A percentile compares a stretch with the other conserved stretches of the same genome.
phyloP scores from a whole-genome alignment of 2,888 invertebrate genomes.

The Linnaemya vulpina region DNA sequence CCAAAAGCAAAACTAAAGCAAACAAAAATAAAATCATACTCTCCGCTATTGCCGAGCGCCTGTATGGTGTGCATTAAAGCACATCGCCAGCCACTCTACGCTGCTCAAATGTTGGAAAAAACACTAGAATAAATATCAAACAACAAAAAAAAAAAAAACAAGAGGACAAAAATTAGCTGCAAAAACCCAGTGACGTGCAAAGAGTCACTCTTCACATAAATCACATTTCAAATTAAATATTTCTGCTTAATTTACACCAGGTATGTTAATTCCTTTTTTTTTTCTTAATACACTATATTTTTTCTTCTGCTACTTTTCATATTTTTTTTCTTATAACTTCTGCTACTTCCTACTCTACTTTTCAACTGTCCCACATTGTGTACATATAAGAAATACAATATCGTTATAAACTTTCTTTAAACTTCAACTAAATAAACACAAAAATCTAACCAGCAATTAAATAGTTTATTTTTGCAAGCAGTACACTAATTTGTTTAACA shows the following conservation, averaged over 20 bases:
- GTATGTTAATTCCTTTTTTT: conserved; percentile 41
- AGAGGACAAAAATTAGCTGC: conserved; percentile 7
- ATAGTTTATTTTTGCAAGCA: conserved; percentile 1
- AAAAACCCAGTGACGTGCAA: conserved; percentile 55
- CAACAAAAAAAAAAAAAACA: too few relatives aligned
- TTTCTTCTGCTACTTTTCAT: conserved; percentile 1
- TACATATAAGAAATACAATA: background rate
- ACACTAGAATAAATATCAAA: background rate
- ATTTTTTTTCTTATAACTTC: too few relatives aligned
- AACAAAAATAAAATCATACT: conserved; percentile 2
- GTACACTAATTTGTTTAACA: background rate
- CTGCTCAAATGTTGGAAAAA: conserved; percentile 38
- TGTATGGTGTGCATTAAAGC: background rate
- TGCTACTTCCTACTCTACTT: conserved; percentile 32
- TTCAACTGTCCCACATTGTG: conserved; percentile 28
- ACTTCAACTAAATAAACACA: conserved; percentile 32
- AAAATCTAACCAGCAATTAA: conserved; percentile 42
- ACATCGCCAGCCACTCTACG: conserved; percentile 39
- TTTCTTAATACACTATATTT: background rate
- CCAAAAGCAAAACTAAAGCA: background rate
- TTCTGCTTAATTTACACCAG: conserved; percentile 51
- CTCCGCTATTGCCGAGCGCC: conserved; percentile 4
- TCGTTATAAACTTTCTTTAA: conserved; percentile 35
- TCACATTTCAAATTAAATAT: conserved; percentile 47
- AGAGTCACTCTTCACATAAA: conserved; percentile 52